Base-by-base conservation (phyloP, 1,140 invertebrate genomes). In the Drosophila truncata region DNA sequence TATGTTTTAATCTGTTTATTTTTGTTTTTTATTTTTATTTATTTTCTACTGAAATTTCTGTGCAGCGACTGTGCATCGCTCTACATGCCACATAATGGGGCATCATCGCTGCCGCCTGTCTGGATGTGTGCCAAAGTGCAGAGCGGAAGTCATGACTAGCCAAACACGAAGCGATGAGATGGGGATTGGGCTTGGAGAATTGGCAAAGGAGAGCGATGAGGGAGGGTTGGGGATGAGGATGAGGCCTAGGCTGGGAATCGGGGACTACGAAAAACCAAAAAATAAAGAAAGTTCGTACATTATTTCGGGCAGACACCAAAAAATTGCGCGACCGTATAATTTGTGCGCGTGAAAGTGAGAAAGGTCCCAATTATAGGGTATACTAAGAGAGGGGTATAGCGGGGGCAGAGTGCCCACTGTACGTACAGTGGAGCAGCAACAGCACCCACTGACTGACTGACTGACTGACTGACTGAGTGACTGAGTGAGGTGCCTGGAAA, bases 311-410 rank as follows among this genome's bases (percentile, higher is more conserved):
- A 88, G 80, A 82, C 83, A 72, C 71, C 70, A 82, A 85, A 71
- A 72, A 85, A 71, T 82, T 72, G 64, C 76, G 75, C 66, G 73
- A 66, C 66, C 83, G 84, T 88, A 87, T 87, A 87, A 88, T 88
- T 85, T 90, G 85, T 90, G 84, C 84, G 84, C 85, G 85, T 88
- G 85, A 88, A 88, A 88, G 85, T 88, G 85, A 90, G 85, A 88
- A 88, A 90, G 87, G 85, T 85, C 80, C 85, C 85, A 88, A 88
- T 90, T 88, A 88, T 81, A 81, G 75, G 78, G 55, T 37, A 81
- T 37, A 81, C 72, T 70, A 39, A 46, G 41, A 23, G 59, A 23
- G 25, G 8, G 29, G 11, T 14, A 29, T 10, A 11, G 1, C 10
- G 4, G 18, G n/a, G 33, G 23, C n/a, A 16, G 16, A 29, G 18